These are phyloP conservation scores for Adelognathus sp. DNA, from an alignment of 2,888 invertebrate species.

Conservation along the genomic window DNA sequence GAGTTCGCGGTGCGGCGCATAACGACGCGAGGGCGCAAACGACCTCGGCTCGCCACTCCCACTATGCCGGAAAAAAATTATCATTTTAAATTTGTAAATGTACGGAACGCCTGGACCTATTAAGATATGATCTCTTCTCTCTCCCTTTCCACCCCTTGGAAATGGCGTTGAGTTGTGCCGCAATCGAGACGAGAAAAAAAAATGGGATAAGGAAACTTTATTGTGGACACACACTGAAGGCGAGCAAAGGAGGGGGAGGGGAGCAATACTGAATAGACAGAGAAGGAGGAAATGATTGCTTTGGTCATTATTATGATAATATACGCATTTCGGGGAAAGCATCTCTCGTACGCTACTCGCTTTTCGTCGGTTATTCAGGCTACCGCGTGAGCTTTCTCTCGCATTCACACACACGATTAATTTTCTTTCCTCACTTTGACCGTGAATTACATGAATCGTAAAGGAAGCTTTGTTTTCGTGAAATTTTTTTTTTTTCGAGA, in stretches of 20 bases:
- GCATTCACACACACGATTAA: conserved; percentile 23
- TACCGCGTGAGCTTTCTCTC: conserved; percentile 17
- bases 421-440: conserved; percentile 34
- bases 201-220: conserved; percentile 33
- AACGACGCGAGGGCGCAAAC: conserved; percentile 68
- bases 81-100: conserved; percentile 77
- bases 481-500: no score
- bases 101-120: conserved; percentile 70
- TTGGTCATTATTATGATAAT: conserved; percentile 76
- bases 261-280: conserved; percentile 64
- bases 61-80: conserved; percentile 69
- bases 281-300: conserved; percentile 72
- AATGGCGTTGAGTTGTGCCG: conserved; percentile 15
- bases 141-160: neutral
- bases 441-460: conserved; percentile 62
- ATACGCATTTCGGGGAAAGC: conserved; percentile 68
- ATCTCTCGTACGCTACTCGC: conserved; percentile 64
- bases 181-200: conserved; percentile 48
- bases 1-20: conserved; percentile 37
- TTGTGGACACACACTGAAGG: conserved; percentile 16
- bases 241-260: conserved; percentile 49
- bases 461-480: no score
- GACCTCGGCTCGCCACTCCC: conserved; percentile 69
- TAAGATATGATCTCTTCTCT: conserved; percentile 62
- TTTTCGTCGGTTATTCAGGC: conserved; percentile 51